A percentile compares a stretch with the other conserved stretches of the same genome.
These are phyloP conservation scores for Sitta carolinensis DNA, from an alignment of 2,797 vertebrate species.

Conservation along the genomic window DNA sequence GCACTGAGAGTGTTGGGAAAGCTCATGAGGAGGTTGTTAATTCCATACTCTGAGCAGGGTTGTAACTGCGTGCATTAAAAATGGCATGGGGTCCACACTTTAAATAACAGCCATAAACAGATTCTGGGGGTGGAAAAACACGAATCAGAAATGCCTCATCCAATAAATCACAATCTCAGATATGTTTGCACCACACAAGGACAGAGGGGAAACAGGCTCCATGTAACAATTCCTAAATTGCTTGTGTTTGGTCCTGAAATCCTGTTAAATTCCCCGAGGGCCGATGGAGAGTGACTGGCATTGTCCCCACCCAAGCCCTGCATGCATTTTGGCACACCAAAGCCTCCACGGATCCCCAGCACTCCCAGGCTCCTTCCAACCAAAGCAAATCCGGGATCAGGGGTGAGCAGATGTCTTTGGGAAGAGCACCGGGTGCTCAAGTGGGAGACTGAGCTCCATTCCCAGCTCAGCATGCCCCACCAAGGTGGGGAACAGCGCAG, in stretches of 20 bases:
- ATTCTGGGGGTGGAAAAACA: neutral
- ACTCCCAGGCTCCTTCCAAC: slow-evolving; percentile 24
- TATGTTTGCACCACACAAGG: neutral
- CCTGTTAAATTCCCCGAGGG: neutral
- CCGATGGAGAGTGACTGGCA: neutral
- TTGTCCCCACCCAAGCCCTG: neutral
- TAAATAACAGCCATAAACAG: neutral
- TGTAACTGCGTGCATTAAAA: slow-evolving; percentile 19
- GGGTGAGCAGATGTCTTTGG: slow-evolving; percentile 17
- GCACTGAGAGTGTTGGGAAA: neutral
- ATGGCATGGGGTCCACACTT: neutral
- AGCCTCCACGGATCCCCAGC: neutral
- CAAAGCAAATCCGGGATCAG: slow-evolving; percentile 13
- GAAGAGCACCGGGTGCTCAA: slow-evolving; percentile 15
- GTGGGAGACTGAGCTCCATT: neutral
- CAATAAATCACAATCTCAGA: neutral
- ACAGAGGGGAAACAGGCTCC: neutral
- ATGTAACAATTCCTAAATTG: neutral
- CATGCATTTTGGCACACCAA: neutral
- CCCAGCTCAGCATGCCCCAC: neutral
- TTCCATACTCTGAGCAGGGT: neutral
- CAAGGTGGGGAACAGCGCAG: neutral
- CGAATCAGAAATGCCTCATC: neutral
- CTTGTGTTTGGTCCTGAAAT: neutral
- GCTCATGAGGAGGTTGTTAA: neutral